These are phyloP conservation scores for Daboia siamensis DNA, from an alignment of 2,113 vertebrate genomes.

Conservation along the genomic window DNA sequence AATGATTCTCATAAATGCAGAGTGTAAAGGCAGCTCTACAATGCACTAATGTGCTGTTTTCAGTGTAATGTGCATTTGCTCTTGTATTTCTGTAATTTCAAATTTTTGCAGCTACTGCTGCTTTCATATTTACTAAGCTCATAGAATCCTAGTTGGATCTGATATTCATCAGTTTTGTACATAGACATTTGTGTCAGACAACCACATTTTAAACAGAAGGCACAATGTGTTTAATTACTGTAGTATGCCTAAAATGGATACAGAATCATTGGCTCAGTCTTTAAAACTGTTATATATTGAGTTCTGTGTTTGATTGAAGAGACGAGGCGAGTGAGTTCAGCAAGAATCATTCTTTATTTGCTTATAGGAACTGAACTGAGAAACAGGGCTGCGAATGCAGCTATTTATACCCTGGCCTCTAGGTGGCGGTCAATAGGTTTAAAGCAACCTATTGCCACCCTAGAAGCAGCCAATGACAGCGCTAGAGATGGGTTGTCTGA, in stretches of 20 bases:
- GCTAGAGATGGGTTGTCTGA: too few relatives aligned
- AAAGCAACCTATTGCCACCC: too few relatives aligned
- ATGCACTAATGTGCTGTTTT: not conserved
- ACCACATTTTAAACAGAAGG: not conserved
- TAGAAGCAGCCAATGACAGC: too few relatives aligned
- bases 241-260: not conserved
- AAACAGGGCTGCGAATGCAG: too few relatives aligned
- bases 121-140: not conserved
- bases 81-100: not conserved
- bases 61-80: too few relatives aligned
- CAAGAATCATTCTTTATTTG: too few relatives aligned
- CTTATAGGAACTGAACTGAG: too few relatives aligned
- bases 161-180: not conserved
- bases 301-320: too few relatives aligned
- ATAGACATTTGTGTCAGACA: not conserved
- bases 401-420: too few relatives aligned
- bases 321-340: too few relatives aligned
- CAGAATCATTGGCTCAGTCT: not conserved
- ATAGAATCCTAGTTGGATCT: not conserved
- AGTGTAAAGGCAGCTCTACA: not conserved
- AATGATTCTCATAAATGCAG: not conserved
- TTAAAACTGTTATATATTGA: not conserved
- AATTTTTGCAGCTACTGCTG: not conserved
- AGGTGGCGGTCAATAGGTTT: too few relatives aligned
- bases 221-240: not conserved